Percentiles rank a stretch among this genome's conserved stretches.
These are phyloP conservation scores for Alca torda DNA, from an alignment of 2,797 vertebrate genomes.

Conservation along the genomic window DNA sequence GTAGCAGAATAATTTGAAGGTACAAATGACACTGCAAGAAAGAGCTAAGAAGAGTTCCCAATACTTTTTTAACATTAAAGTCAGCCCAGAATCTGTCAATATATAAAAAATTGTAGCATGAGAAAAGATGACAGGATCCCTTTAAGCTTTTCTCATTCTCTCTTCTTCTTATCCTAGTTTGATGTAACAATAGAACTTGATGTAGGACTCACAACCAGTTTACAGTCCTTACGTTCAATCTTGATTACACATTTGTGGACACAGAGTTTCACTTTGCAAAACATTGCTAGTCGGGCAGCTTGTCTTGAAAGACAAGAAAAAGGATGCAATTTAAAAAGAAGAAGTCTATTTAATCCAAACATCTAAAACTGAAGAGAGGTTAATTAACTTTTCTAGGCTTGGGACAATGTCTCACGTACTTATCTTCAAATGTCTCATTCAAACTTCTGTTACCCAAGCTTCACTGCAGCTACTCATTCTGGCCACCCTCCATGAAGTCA, in stretches of 20 bases:
- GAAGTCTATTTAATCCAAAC: background rate
- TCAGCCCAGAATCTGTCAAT: background rate
- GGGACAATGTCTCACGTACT: background rate
- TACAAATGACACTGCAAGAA: background rate
- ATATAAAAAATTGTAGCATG: background rate
- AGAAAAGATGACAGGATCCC: background rate
- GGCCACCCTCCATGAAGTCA: accelerated
- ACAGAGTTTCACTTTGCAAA: background rate
- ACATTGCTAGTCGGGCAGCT: background rate
- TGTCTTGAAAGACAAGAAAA: background rate
- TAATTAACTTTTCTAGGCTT: background rate
- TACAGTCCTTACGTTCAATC: background rate
- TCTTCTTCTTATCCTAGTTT: background rate
- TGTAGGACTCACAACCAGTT: background rate
- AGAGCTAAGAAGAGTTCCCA: background rate
- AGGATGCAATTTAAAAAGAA: background rate
- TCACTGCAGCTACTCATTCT: background rate
- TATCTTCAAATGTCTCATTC: background rate
- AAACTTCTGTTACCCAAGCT: background rate
- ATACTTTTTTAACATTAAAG: background rate
- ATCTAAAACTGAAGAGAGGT: background rate
- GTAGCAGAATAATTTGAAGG: background rate
- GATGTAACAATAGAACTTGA: background rate
- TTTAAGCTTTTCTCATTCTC: conserved; percentile 7
- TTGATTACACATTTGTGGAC: background rate